Evolutionary conservation across 2,797 vertebrate species (phyloP), one percentile per base, ranked within the genome.

Genomic region (Rachycentron canadum): DNA sequence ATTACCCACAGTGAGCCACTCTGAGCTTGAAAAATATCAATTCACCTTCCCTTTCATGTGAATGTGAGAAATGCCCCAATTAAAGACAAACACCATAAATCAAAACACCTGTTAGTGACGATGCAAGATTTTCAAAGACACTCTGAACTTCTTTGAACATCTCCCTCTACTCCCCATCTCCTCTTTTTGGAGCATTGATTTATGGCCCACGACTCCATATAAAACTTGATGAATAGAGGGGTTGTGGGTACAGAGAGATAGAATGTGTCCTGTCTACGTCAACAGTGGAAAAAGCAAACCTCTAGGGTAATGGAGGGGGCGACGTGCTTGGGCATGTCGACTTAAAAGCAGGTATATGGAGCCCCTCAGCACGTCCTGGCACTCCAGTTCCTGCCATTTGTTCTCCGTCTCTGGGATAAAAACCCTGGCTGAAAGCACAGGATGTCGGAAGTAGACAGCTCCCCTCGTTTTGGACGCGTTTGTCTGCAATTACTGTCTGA

Each of bases 371-470:
- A 80, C 55, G 65, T 91, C 87, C 90, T 78, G 87, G 86, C 68
- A 68, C 81, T 87, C 69, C 63, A 76, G 81, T 93, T 94, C 89
- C 91, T 92, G 89, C 84, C 84, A 88, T 92, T 93, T 92, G 91
- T 94, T 93, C 89, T 84, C 76, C 12, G 69, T 89, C 80, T 74
- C 60, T 70, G 74, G 74, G 73, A 90, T 85, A 78, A 91, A 91
- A 87, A 69, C 47, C 28, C 25, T 3, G 41, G 41, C 88, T 88
- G 88, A 91, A 91, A 90, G 86, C 85, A 87, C 91, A 93, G 91
- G 90, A 93, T 89, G 89, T 88, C 77, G 86, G 88, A 90, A 82
- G 83, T 57, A 90, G 81, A 88, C 76, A 73, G 82, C 77, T 83
- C 56, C 19, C 36, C 57, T 82, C 62, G n/a, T 68, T 86, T 87